phyloP scores from a whole-genome alignment of 2,113 vertebrate species.

The Sceloporus tristichus region DNA sequence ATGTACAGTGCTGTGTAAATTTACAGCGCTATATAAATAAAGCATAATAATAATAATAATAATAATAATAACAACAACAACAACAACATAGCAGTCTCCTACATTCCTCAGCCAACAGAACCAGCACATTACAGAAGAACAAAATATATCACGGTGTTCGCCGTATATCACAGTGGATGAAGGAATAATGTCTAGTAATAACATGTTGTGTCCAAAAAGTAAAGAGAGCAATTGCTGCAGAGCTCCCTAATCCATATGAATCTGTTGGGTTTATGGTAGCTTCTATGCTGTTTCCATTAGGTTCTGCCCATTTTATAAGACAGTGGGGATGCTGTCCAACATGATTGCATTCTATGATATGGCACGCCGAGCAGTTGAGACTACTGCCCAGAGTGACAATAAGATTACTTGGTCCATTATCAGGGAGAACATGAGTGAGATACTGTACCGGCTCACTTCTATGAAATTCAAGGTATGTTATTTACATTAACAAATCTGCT shows the following conservation, averaged over 20 bases:
- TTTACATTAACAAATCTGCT: not conserved
- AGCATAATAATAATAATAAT: too few relatives aligned
- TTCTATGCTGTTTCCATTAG: slow-evolving; percentile 70
- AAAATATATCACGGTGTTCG: too few relatives aligned
- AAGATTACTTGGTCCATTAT: slow-evolving; percentile 99
- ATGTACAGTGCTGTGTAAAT: too few relatives aligned
- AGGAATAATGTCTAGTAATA: not conserved
- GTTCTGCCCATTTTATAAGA: slow-evolving; percentile 99
- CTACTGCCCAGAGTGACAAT: slow-evolving; percentile 96
- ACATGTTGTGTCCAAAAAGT: not conserved
- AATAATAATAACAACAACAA: too few relatives aligned
- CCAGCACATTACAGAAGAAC: too few relatives aligned
- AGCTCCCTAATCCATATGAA: not conserved
- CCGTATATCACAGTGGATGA: not conserved
- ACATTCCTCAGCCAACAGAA: too few relatives aligned
- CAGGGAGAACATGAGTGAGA: slow-evolving; percentile 94
- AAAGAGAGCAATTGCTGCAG: not conserved
- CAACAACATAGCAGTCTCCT: too few relatives aligned
- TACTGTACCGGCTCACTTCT: slow-evolving; percentile 93
- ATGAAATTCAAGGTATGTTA: slow-evolving; percentile 97
- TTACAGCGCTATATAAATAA: too few relatives aligned
- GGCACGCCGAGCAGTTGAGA: slow-evolving; percentile 96
- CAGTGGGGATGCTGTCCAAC: slow-evolving; percentile 95
- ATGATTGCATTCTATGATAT: slow-evolving; percentile 97
- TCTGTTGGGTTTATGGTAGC: not conserved